Evolutionary conservation across 2,113 vertebrate species (phyloP).

Genomic region (Bufo gargarizans): DNA sequence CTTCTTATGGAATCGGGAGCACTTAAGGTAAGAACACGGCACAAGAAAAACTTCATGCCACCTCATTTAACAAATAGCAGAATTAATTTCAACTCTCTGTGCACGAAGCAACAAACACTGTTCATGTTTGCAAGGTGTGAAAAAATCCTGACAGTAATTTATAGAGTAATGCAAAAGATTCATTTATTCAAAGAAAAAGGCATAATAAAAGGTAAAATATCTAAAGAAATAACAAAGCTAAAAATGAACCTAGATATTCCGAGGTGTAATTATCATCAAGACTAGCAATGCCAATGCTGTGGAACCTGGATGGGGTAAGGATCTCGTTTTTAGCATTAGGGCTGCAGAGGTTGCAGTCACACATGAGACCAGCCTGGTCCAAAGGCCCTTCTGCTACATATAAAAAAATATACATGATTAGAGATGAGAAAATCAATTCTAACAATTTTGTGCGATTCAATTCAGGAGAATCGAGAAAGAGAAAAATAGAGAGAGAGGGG

Average conservation of each 20-base stretch:
- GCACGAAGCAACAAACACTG: constrained; percentile 8
- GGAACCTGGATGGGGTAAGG: too few relatives aligned
- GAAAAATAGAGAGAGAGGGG: too few relatives aligned
- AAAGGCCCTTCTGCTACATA: too few relatives aligned
- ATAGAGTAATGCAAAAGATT: constrained; percentile 9
- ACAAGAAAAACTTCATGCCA: background rate
- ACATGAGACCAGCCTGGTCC: too few relatives aligned
- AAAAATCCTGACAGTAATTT: constrained; percentile 22
- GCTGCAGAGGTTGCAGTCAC: too few relatives aligned
- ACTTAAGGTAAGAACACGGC: constrained; percentile 1
- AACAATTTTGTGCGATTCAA: too few relatives aligned
- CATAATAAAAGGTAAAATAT: background rate
- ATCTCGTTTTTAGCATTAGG: too few relatives aligned
- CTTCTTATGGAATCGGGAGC: background rate
- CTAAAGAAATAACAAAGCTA: background rate
- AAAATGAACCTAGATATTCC: background rate
- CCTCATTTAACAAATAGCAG: constrained; percentile 13
- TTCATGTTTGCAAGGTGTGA: constrained; percentile 22
- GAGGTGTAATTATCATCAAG: too few relatives aligned
- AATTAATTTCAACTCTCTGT: constrained; percentile 15
- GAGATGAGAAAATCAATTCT: too few relatives aligned
- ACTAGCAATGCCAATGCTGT: too few relatives aligned
- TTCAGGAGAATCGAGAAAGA: too few relatives aligned
- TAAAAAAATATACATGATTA: too few relatives aligned
- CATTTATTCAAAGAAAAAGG: background rate